Evolutionary conservation across 2,888 invertebrate species (phyloP).

Genomic region (Pheosia gnoma): DNA sequence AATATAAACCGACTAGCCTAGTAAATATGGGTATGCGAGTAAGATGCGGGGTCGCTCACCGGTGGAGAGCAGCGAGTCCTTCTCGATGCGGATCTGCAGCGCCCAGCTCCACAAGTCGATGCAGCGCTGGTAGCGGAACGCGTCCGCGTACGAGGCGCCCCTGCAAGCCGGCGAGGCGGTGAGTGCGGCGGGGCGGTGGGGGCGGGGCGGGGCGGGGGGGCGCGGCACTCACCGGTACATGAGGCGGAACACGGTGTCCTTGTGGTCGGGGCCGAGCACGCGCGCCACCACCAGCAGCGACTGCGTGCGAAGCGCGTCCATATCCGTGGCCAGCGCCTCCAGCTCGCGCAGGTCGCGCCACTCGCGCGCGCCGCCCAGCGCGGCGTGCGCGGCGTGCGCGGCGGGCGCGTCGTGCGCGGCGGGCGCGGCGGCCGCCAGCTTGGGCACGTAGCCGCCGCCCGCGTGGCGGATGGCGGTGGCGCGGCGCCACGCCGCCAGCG

Average conservation of each 20-base stretch:
- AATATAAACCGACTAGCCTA: no score
- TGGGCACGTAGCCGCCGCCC: slow-evolving; percentile 38
- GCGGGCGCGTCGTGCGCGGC: slow-evolving; percentile 70
- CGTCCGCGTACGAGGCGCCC: slow-evolving; percentile 89
- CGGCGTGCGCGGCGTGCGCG: slow-evolving; percentile 66
- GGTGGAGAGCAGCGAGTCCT: slow-evolving; percentile 87
- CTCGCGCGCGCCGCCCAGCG: slow-evolving; percentile 86
- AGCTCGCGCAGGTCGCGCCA: slow-evolving; percentile 89
- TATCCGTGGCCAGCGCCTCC: slow-evolving; percentile 88
- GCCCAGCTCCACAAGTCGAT: slow-evolving; percentile 94
- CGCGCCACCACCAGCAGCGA: slow-evolving; percentile 94
- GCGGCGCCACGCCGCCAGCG: slow-evolving; percentile 90
- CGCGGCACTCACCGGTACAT: slow-evolving; percentile 83
- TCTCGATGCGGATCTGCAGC: slow-evolving; percentile 90
- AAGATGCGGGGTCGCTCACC: slow-evolving; percentile 27
- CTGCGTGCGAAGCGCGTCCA: slow-evolving; percentile 94
- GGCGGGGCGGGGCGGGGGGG: slow-evolving; percentile 74
- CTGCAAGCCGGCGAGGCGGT: slow-evolving; percentile 45
- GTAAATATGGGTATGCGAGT: neutral
- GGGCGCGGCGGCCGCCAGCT: slow-evolving; percentile 83
- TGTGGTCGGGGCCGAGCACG: slow-evolving; percentile 93
- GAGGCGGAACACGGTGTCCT: slow-evolving; percentile 92
- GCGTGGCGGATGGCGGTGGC: slow-evolving; percentile 77
- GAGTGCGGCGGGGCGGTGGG: neutral
- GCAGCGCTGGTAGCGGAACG: slow-evolving; percentile 91